phyloP scores from a whole-genome alignment of 2,113 vertebrate genomes.

The Dromaius novaehollandiae region DNA sequence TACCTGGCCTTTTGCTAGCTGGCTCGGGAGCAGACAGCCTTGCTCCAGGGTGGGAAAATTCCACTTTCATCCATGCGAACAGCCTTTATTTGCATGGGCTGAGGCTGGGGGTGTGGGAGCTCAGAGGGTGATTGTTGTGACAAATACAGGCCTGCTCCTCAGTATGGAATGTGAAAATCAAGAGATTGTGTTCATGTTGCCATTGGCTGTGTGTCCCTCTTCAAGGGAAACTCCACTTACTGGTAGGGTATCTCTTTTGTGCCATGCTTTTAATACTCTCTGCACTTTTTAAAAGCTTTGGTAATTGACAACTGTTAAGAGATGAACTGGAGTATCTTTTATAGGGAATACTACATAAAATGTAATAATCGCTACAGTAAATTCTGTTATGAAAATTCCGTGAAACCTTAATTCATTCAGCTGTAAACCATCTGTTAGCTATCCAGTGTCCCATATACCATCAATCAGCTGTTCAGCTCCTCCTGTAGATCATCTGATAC shows the following conservation, averaged over 20 bases:
- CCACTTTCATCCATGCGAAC: background rate
- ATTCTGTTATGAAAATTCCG: constrained; percentile 21
- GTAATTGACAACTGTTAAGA: background rate
- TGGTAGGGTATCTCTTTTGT: background rate
- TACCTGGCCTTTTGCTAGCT: background rate
- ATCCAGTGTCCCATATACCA: background rate
- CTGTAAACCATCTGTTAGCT: constrained; percentile 17
- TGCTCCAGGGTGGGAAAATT: background rate
- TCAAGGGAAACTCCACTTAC: background rate
- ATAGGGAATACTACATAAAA: background rate
- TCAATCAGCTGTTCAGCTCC: background rate
- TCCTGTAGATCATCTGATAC: background rate
- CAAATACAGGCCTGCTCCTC: background rate
- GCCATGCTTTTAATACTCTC: background rate
- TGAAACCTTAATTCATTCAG: background rate
- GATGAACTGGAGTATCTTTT: constrained; percentile 1
- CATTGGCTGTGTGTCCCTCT: background rate
- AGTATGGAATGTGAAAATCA: background rate
- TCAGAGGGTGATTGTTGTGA: background rate
- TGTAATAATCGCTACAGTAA: constrained; percentile 10
- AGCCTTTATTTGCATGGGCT: background rate
- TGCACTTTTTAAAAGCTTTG: background rate
- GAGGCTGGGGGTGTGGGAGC: background rate
- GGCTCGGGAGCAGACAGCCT: background rate
- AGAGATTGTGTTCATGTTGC: background rate